Evolutionary conservation across 2,888 invertebrate genomes (phyloP).

Genomic region (Scaptomyza cyrtandrae): DNA sequence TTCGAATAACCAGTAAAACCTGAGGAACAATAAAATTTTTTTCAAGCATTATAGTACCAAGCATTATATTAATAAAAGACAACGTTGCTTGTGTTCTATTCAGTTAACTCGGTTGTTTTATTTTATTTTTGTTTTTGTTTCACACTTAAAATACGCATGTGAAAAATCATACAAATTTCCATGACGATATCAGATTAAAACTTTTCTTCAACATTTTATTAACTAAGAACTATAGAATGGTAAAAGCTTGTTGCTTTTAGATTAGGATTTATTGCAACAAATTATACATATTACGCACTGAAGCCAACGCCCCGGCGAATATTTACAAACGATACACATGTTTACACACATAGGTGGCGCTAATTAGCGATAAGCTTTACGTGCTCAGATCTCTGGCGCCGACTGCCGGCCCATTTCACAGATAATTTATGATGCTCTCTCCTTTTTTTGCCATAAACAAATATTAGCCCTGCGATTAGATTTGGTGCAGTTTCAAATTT

Average conservation of each 20-base stretch:
- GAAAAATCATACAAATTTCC: no score
- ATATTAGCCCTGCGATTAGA: slow-evolving; percentile 65
- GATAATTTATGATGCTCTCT: slow-evolving; percentile 27
- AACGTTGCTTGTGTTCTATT: not conserved
- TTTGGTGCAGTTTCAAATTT: slow-evolving; percentile 38
- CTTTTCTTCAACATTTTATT: not conserved
- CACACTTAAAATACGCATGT: no score
- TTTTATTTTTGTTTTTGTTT: no score
- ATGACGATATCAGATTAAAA: not conserved
- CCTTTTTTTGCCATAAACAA: slow-evolving; percentile 45
- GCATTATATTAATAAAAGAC: not conserved
- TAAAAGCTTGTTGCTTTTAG: not conserved
- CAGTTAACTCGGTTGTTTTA: no score
- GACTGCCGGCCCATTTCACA: slow-evolving; percentile 14
- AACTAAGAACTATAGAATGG: not conserved
- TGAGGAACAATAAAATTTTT: not conserved
- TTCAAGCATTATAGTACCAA: slow-evolving; percentile 14
- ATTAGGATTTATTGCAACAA: slow-evolving; percentile 1
- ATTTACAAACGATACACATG: slow-evolving; percentile 2
- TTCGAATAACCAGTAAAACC: not conserved
- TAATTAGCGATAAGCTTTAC: slow-evolving; percentile 69
- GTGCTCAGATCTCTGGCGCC: slow-evolving; percentile 45
- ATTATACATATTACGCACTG: not conserved
- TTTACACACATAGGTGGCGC: slow-evolving; percentile 29
- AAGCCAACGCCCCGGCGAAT: slow-evolving; percentile 17